These are phyloP conservation scores for Ichneumon xanthorius DNA, from an alignment of 2,888 invertebrate genomes.

Conservation along the genomic window DNA sequence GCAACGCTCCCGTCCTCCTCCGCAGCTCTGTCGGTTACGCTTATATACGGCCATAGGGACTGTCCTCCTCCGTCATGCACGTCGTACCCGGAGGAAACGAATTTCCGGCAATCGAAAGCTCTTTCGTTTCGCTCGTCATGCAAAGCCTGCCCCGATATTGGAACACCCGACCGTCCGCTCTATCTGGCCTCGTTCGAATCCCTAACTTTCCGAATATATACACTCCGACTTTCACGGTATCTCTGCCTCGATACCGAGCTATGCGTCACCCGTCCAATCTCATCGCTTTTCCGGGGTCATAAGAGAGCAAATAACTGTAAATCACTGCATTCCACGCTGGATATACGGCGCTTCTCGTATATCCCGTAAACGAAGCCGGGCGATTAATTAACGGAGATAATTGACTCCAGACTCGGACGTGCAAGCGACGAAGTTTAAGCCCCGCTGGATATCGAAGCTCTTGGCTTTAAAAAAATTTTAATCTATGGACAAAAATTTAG, in stretches of 20 bases:
- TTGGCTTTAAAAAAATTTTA: background rate
- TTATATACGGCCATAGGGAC: conserved; percentile 49
- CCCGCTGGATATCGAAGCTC: background rate
- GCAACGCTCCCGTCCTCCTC: conserved; percentile 2
- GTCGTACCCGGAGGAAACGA: conserved; percentile 56
- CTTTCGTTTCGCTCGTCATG: conserved; percentile 62
- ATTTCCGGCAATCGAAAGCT: conserved; percentile 65
- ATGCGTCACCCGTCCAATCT: conserved; percentile 44
- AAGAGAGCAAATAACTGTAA: conserved; percentile 25
- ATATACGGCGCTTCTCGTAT: background rate
- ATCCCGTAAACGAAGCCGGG: background rate
- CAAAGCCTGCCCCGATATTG: conserved; percentile 62
- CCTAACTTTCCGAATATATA: conserved; percentile 34
- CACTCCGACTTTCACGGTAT: conserved; percentile 30
- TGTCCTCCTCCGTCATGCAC: conserved; percentile 20
- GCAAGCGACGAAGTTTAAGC: background rate
- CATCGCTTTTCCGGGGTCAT: conserved; percentile 25
- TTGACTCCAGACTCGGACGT: background rate
- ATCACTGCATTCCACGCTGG: conserved; percentile 15
- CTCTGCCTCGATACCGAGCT: conserved; percentile 21
- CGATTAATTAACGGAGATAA: conserved; percentile 9
- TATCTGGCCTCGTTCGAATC: conserved; percentile 50
- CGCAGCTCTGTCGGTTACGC: conserved; percentile 53
- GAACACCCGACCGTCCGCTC: conserved; percentile 47
- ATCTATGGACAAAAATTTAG: background rate